phyloP scores from a whole-genome alignment of 2,797 vertebrate genomes.

The Paedocypris micromegethes region DNA sequence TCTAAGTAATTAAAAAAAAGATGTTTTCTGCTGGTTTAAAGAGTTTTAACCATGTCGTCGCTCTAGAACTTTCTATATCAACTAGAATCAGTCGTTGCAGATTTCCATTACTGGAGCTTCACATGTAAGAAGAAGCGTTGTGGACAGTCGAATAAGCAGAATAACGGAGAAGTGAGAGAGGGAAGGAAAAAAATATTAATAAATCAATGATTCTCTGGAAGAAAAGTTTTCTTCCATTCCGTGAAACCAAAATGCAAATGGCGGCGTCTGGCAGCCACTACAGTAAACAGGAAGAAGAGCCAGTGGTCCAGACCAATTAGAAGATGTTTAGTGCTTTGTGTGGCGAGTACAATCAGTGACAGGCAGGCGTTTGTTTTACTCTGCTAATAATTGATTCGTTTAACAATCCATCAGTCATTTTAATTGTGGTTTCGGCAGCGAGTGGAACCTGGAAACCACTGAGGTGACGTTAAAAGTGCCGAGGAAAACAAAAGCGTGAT shows the following conservation, averaged over 20 bases:
- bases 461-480: conserved; percentile 26
- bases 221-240: too few species aligned
- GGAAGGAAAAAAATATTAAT: too few species aligned
- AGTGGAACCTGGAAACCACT: conserved; percentile 43
- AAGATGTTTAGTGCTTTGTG: conserved; percentile 46
- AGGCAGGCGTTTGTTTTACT: conserved; percentile 52
- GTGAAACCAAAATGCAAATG: background rate
- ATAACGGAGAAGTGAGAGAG: too few species aligned
- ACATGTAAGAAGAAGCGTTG: too few species aligned
- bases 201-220: too few species aligned
- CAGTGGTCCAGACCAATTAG: conserved; percentile 46
- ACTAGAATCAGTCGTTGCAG: too few species aligned
- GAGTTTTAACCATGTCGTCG: too few species aligned
- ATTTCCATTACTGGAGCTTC: too few species aligned
- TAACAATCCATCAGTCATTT: conserved; percentile 53
- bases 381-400: conserved; percentile 49
- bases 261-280: conserved; percentile 28
- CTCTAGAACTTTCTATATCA: too few species aligned
- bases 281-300: conserved; percentile 35
- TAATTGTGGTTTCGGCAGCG: conserved; percentile 45
- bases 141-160: too few species aligned
- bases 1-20: too few species aligned
- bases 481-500: conserved; percentile 34
- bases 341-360: conserved; percentile 37
- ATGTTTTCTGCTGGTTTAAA: too few species aligned